phyloP scores from a whole-genome alignment of 2,888 invertebrate genomes.

The Harpalus rufipes region DNA sequence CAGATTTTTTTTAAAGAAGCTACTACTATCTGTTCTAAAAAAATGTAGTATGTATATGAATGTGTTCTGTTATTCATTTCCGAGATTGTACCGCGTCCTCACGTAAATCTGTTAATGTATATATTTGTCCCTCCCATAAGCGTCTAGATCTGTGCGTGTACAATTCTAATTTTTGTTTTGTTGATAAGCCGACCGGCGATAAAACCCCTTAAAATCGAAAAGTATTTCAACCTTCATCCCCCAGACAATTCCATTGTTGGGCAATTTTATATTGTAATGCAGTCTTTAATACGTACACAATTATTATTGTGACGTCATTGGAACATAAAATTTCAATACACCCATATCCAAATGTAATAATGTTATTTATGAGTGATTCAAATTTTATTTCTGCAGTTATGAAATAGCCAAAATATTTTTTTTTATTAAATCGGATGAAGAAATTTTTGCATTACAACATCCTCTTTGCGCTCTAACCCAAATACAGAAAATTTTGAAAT shows the following conservation, averaged over 20 bases:
- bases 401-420: no score
- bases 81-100: background rate
- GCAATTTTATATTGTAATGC: slow-evolving; percentile 14
- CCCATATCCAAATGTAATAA: no score
- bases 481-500: no score
- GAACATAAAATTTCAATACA: background rate
- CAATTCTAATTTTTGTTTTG: slow-evolving; percentile 51
- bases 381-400: no score
- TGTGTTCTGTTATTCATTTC: background rate
- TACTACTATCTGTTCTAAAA: no score
- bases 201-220: slow-evolving; percentile 34
- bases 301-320: slow-evolving; percentile 14
- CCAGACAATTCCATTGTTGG: background rate
- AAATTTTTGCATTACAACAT: no score
- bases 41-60: no score
- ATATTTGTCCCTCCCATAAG: slow-evolving; percentile 27
- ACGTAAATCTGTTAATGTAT: slow-evolving; percentile 8
- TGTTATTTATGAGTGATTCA: no score
- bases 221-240: slow-evolving; percentile 5
- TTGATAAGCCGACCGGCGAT: slow-evolving; percentile 43
- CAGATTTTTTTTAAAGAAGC: no score
- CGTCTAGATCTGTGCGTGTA: slow-evolving; percentile 48
- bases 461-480: no score
- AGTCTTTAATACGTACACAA: slow-evolving; percentile 12
- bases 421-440: no score